A percentile compares a stretch with the other conserved stretches of the same genome.
Evolutionary conservation across 2,113 vertebrate genomes (phyloP).

Genomic region (Tretioscincus oriximinensis): DNA sequence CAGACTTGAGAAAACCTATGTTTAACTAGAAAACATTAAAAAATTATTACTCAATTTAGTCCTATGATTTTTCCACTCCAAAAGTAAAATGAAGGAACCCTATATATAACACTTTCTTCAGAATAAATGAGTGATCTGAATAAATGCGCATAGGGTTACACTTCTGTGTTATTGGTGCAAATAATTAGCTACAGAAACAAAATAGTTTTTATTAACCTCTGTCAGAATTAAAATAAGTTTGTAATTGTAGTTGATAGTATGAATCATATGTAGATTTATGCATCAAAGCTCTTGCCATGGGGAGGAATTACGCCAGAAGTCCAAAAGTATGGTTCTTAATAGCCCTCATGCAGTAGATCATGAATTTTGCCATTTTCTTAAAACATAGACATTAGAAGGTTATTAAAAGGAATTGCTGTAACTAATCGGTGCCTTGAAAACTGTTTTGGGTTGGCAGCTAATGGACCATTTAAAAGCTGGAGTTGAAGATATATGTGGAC

Average conservation of each 20-base stretch:
- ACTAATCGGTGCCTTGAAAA: neutral
- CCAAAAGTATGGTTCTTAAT: neutral
- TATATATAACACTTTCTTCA: too few species aligned
- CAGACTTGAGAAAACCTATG: too few species aligned
- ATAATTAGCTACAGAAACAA: neutral
- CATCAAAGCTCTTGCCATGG: neutral
- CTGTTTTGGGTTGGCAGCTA: slow-evolving; percentile 71
- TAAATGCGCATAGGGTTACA: neutral
- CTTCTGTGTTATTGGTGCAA: neutral
- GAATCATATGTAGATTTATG: neutral
- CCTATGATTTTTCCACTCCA: too few species aligned
- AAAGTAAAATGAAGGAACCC: too few species aligned
- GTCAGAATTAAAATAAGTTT: neutral
- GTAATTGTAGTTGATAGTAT: neutral
- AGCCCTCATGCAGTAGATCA: too few species aligned
- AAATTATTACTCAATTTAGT: too few species aligned
- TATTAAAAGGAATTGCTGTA: neutral
- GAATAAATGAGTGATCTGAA: too few species aligned
- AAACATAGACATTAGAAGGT: neutral
- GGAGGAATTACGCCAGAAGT: neutral
- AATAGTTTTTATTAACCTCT: neutral
- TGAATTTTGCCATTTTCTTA: neutral
- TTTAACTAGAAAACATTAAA: too few species aligned
- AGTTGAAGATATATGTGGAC: slow-evolving; percentile 94
- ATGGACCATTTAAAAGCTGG: slow-evolving; percentile 94